phyloP scores from a whole-genome alignment of 2,888 invertebrate species.

The Sinohyriopsis cumingii region DNA sequence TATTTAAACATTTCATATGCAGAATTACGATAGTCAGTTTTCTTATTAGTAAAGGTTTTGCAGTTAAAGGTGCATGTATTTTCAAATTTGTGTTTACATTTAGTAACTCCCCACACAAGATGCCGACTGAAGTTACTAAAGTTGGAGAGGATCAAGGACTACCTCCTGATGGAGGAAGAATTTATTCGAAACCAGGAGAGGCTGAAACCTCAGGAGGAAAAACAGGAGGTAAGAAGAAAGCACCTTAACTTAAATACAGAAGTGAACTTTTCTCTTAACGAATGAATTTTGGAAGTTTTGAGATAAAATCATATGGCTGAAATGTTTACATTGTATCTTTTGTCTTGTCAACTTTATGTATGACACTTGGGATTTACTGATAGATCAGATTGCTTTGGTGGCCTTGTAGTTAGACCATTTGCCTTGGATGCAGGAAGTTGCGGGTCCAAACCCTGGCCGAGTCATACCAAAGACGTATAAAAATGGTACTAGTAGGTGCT shows the following conservation, averaged over 20 bases:
- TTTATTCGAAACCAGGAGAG: slow-evolving; percentile 99
- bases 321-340: background rate
- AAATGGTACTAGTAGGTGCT: too few species aligned
- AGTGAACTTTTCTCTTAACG: background rate
- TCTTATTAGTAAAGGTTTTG: too few species aligned
- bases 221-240: slow-evolving; percentile 82
- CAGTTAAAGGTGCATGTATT: too few species aligned
- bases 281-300: background rate
- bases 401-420: too few species aligned
- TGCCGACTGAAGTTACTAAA: slow-evolving; percentile 96
- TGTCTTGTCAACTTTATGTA: background rate
- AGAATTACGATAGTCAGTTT: too few species aligned
- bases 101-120: slow-evolving; percentile 96
- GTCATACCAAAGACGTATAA: too few species aligned
- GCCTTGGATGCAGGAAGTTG: too few species aligned
- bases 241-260: background rate
- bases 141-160: slow-evolving; percentile 98
- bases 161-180: slow-evolving; percentile 98
- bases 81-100: slow-evolving; percentile 5
- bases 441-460: too few species aligned
- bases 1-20: too few species aligned
- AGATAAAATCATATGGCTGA: too few species aligned
- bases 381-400: too few species aligned
- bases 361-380: too few species aligned
- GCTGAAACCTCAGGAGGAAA: slow-evolving; percentile 98